phyloP scores from a whole-genome alignment of 2,888 invertebrate species.

The Mimas tiliae region DNA sequence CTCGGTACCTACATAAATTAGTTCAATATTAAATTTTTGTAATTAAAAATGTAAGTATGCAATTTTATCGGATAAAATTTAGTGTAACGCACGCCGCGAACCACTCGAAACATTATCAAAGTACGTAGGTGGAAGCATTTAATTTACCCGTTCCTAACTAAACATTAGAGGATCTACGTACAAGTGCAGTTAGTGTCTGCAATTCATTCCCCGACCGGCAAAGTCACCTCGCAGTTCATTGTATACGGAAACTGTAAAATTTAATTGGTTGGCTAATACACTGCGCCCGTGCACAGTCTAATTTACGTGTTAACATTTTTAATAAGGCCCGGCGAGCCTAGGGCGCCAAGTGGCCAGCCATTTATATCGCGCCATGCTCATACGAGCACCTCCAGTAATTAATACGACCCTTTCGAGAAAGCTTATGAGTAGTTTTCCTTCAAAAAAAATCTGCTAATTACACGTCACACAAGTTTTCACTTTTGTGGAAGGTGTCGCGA shows the following conservation, averaged over 20 bases:
- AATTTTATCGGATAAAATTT: slow-evolving; percentile 49
- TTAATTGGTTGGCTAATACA: slow-evolving; percentile 83
- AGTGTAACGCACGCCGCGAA: slow-evolving; percentile 36
- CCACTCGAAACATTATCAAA: slow-evolving; percentile 58
- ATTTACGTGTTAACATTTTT: slow-evolving; percentile 84
- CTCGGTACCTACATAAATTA: slow-evolving; percentile 56
- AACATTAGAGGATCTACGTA: slow-evolving; percentile 47
- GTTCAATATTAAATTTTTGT: slow-evolving; percentile 69
- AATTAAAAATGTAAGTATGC: slow-evolving; percentile 64
- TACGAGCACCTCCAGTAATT: slow-evolving; percentile 80
- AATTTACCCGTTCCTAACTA: slow-evolving; percentile 41
- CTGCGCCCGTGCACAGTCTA: slow-evolving; percentile 68
- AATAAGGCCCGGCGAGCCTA: slow-evolving; percentile 78
- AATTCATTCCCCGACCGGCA: slow-evolving; percentile 57
- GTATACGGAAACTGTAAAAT: slow-evolving; percentile 71
- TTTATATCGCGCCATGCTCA: slow-evolving; percentile 74
- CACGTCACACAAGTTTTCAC: slow-evolving; percentile 57
- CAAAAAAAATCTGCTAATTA: slow-evolving; percentile 78
- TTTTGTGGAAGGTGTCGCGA: slow-evolving; percentile 47
- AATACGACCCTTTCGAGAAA: slow-evolving; percentile 80
- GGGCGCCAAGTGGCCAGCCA: slow-evolving; percentile 82
- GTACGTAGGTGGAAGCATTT: slow-evolving; percentile 53
- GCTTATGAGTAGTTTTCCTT: slow-evolving; percentile 84
- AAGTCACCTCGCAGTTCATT: slow-evolving; percentile 63
- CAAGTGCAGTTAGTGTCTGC: slow-evolving; percentile 48